Base-by-base conservation (phyloP, 2,113 vertebrate genomes). In the Erpornis zantholeuca region DNA sequence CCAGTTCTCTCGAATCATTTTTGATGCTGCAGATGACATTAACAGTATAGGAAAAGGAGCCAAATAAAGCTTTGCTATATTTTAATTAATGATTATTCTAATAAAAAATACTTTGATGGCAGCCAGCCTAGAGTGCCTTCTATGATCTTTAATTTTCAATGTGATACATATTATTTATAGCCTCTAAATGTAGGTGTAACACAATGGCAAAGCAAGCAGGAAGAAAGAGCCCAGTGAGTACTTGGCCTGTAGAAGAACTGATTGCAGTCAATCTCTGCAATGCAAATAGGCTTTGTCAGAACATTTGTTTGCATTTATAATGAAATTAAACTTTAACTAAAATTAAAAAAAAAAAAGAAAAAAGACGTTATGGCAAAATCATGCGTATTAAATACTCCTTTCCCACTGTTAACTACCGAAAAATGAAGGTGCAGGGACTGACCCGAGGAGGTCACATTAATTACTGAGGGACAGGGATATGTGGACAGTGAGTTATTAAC, bases 21-120 rank as follows among this genome's bases (percentile, higher is more conserved):
- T 86, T 93, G 86, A 94, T 88, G 49, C 71, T 83, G 42, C 57
- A 83, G 89, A 94, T 96, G 94, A 96, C 92, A 91, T 76, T 88
- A 92, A 82, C 68, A 73, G 68, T 61, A 81, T 52, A 96, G 59
- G 72, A 89, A 90, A 82, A 94, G 57, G 86, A 94, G 86, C 88
- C 95, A 96, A 95, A 86, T 75, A 95, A 85, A 94, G 65, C 52
- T 89, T 94, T 86, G 76, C 83, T 94, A 64, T 85, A 76, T 93
- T 97, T 84, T 96, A 80, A 96, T 96, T 97, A 97, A 84, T 91
- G 36, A 92, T 81, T 94, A 86, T 94, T 90, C 86, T 94, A 91
- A 91, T 92, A 92, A 96, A 96, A 97, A 96, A 80, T 59, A 94
- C 64, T 90, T 97, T 77, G 59, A 75, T 90, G 89, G 82, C 92